These are phyloP conservation scores for Galaxea fascicularis DNA, from an alignment of 92 coral and sea anemone genomes.

Conservation along the genomic window DNA sequence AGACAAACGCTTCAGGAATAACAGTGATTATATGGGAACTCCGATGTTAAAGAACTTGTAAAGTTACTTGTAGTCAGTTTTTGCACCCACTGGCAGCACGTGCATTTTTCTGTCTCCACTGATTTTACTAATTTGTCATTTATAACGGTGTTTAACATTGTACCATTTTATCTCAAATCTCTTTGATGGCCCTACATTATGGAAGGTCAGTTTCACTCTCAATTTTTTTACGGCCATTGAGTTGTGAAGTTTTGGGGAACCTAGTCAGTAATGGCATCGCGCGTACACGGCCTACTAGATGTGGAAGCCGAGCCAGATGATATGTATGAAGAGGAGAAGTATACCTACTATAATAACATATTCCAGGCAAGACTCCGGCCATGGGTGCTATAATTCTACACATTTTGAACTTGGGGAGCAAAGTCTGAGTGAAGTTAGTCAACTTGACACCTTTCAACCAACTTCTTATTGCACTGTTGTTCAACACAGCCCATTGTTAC, in stretches of 20 bases:
- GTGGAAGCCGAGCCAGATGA: constrained; percentile 56
- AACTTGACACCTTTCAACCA: not conserved
- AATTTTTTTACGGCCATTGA: constrained; percentile 24
- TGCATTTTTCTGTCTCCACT: not conserved
- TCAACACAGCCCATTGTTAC: not conserved
- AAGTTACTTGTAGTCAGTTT: too few species aligned
- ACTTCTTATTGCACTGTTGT: not conserved
- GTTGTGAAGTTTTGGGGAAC: constrained; percentile 13
- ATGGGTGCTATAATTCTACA: not conserved
- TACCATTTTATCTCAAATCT: not conserved
- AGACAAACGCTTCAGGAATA: too few species aligned
- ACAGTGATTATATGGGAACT: too few species aligned
- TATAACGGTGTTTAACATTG: too few species aligned
- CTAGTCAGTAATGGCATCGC: not conserved
- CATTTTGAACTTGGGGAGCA: not conserved
- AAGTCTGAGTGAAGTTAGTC: too few species aligned
- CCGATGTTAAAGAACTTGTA: too few species aligned
- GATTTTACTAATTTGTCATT: too few species aligned
- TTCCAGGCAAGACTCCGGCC: constrained; percentile 4
- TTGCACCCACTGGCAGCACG: constrained; percentile 4
- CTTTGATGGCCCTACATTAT: constrained; percentile 13
- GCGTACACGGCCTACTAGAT: constrained; percentile 33
- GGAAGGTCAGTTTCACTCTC: constrained; percentile 43
- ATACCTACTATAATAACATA: constrained; percentile 16
- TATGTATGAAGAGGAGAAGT: constrained; percentile 36